These are phyloP conservation scores for Altica lythri DNA, from an alignment of 2,888 invertebrate genomes.

Conservation along the genomic window DNA sequence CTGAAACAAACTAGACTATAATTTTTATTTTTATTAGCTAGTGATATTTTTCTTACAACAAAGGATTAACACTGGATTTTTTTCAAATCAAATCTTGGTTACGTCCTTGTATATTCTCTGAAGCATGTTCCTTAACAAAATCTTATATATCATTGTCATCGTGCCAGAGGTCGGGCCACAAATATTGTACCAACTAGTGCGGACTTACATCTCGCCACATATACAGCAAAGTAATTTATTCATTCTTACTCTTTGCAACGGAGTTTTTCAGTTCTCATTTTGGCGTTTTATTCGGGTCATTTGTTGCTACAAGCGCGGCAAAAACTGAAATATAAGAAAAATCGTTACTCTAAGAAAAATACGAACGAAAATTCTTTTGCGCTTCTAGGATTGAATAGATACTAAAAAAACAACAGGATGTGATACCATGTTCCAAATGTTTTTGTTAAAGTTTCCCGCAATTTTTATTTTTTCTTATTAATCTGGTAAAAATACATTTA, in stretches of 20 bases:
- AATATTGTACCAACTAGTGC: constrained; percentile 32
- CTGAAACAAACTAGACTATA: too few relatives aligned
- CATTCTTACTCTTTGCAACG: constrained; percentile 19
- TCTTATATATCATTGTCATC: constrained; percentile 32
- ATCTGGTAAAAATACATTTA: too few relatives aligned
- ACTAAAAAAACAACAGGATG: neutral
- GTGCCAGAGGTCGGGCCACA: constrained; percentile 29
- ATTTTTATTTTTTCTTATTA: too few relatives aligned
- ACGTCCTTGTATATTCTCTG: constrained; percentile 8
- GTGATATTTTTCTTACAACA: too few relatives aligned
- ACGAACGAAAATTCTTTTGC: constrained; percentile 3
- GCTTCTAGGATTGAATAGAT: constrained; percentile 2
- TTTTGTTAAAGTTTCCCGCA: neutral
- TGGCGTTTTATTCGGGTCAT: constrained; percentile 27
- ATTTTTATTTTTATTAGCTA: too few relatives aligned
- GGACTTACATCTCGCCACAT: constrained; percentile 24
- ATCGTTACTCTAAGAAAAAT: constrained; percentile 9
- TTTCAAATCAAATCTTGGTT: too few relatives aligned
- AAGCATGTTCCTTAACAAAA: constrained; percentile 26
- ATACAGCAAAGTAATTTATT: constrained; percentile 27
- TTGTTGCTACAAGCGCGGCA: constrained; percentile 20
- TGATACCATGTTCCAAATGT: neutral
- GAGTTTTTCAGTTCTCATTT: constrained; percentile 30
- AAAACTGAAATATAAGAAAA: constrained; percentile 22
- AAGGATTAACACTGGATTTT: too few relatives aligned